These are phyloP conservation scores for Aporophyla nigra DNA, from an alignment of 2,888 invertebrate genomes.

Conservation along the genomic window DNA sequence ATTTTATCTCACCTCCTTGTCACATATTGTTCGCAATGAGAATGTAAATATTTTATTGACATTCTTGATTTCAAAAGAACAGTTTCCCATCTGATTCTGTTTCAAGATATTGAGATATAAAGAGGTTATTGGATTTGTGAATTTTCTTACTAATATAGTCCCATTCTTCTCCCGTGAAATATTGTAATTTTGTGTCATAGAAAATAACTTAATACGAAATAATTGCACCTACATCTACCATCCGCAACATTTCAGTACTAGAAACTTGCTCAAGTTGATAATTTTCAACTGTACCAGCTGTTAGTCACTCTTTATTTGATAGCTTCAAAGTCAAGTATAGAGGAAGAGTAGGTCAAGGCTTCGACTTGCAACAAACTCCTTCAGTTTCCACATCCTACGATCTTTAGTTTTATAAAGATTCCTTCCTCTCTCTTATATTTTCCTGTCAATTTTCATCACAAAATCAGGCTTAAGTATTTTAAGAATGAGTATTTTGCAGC, in stretches of 20 bases:
- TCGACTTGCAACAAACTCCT: not conserved
- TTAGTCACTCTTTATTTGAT: not conserved
- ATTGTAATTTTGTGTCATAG: not conserved
- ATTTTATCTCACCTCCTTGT: not conserved
- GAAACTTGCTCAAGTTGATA: not conserved
- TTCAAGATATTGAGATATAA: not conserved
- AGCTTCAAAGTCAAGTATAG: not conserved
- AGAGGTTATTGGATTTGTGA: not conserved
- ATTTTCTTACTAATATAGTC: not conserved
- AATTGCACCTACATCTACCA: too few relatives aligned
- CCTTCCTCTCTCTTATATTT: not conserved
- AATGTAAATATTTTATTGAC: not conserved
- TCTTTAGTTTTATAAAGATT: not conserved
- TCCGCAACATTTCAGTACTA: not conserved
- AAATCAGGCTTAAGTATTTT: not conserved
- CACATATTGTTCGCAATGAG: not conserved
- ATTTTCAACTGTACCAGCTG: not conserved
- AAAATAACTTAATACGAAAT: too few relatives aligned
- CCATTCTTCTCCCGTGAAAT: not conserved
- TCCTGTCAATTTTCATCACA: not conserved
- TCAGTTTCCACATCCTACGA: not conserved
- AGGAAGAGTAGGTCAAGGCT: constrained; percentile 33
- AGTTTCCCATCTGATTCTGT: not conserved
- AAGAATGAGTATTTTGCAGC: too few relatives aligned
- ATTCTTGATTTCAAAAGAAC: not conserved